phyloP scores from a whole-genome alignment of 92 coral and sea anemone species.

The Palythoa grandis region DNA sequence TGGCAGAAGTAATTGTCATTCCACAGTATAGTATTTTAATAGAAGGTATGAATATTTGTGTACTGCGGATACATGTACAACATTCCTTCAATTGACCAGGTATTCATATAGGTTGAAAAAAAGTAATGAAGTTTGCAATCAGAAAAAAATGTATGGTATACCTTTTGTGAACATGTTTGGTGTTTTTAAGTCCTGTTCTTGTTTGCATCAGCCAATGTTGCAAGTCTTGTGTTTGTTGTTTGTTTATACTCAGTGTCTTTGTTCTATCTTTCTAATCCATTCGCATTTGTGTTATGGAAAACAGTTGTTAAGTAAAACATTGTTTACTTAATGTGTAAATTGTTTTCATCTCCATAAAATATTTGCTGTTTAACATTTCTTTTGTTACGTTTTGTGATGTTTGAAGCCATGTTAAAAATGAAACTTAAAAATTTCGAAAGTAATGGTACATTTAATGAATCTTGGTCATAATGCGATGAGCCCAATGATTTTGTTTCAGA shows the following conservation, averaged over 20 bases:
- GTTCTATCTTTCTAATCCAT: not conserved
- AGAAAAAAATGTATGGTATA: not conserved
- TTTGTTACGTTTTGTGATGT: not conserved
- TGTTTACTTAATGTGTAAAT: too few species aligned
- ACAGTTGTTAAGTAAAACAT: not conserved
- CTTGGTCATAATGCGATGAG: too few species aligned
- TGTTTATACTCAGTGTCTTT: not conserved
- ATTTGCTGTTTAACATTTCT: not conserved
- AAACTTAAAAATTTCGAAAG: not conserved
- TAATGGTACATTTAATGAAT: not conserved
- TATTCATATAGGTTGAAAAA: constrained; percentile 4
- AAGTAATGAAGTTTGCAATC: not conserved
- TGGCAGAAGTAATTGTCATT: not conserved
- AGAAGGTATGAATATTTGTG: constrained; percentile 7
- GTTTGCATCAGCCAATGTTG: not conserved
- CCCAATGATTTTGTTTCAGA: too few species aligned
- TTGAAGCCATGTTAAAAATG: not conserved
- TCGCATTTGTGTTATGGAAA: not conserved
- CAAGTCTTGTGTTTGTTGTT: not conserved
- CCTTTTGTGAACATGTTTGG: not conserved
- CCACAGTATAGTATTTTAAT: constrained; percentile 43
- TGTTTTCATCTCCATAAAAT: not conserved
- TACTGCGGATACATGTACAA: not conserved
- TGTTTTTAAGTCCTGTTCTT: constrained; percentile 4
- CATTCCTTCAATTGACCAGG: constrained; percentile 1